Conservation (phyloP, 2,888 invertebrate genomes). For the Ellobium chinense region DNA sequence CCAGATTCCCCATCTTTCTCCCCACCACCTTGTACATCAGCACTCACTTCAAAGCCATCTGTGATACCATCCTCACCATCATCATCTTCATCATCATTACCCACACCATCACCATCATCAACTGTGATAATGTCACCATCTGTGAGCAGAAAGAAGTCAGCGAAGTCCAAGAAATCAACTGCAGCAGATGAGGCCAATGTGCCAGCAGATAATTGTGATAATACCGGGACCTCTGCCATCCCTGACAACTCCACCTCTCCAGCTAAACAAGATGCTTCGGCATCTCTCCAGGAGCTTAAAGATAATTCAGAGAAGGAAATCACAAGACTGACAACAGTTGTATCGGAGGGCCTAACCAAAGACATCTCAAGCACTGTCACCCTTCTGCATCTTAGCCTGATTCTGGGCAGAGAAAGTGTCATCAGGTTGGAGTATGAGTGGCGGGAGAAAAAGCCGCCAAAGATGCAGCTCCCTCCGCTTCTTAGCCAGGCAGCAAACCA, state of each 20-base stretch:
- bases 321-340: conserved; percentile 53
- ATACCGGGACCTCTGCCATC: background rate
- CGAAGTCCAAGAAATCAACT: conserved; percentile 2
- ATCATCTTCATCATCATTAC: conserved; percentile 25
- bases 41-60: conserved; percentile 3
- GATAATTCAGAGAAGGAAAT: conserved; percentile 47
- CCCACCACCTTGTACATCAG: background rate
- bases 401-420: conserved; percentile 81
- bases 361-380: conserved; percentile 88
- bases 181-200: background rate
- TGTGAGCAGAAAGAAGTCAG: conserved; percentile 18
- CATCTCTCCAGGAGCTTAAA: conserved; percentile 20
- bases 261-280: conserved; percentile 13
- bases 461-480: conserved; percentile 29
- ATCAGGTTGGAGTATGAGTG: conserved; percentile 80
- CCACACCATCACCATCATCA: background rate
- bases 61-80: conserved; percentile 9
- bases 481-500: conserved; percentile 54
- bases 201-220: conserved; percentile 20
- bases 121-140: conserved; percentile 30
- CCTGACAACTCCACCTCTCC: conserved; percentile 35
- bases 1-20: conserved; percentile 61
- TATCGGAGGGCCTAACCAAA: conserved; percentile 87
- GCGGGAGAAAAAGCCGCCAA: conserved; percentile 57
- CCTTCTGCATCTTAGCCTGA: conserved; percentile 93